These are phyloP conservation scores for Spodoptera picta DNA, from an alignment of 2,888 invertebrate species.

Conservation along the genomic window DNA sequence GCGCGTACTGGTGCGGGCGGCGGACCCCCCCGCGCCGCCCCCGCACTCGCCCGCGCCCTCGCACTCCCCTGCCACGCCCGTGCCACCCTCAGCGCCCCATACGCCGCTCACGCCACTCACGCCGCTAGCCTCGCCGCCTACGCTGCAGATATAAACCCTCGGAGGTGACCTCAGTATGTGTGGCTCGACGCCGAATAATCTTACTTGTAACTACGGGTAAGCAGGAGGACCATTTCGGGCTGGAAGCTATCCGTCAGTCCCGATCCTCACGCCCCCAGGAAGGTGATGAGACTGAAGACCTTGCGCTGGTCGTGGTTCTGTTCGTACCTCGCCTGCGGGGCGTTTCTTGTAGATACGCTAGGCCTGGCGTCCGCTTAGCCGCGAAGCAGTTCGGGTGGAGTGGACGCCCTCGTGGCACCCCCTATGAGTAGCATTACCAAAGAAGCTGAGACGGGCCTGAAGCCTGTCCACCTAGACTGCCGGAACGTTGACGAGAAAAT, in stretches of 20 bases:
- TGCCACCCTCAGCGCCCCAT: constrained; percentile 77
- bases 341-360: constrained; percentile 63
- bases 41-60: constrained; percentile 72
- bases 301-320: constrained; percentile 25
- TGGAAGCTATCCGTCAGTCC: constrained; percentile 19
- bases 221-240: constrained; percentile 8
- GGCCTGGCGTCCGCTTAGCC: constrained; percentile 49
- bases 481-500: constrained; percentile 66
- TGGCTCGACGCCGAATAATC: constrained; percentile 24
- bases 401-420: constrained; percentile 52
- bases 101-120: constrained; percentile 76
- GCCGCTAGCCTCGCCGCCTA: constrained; percentile 67
- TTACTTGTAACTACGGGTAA: constrained; percentile 2
- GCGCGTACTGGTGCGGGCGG: constrained; percentile 91
- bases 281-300: constrained; percentile 13
- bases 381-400: constrained; percentile 27
- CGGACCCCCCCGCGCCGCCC: constrained; percentile 80
- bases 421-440: constrained; percentile 71
- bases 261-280: constrained; percentile 5
- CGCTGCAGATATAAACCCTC: constrained; percentile 74
- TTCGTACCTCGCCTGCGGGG: constrained; percentile 45
- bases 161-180: constrained; percentile 15
- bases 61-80: constrained; percentile 73
- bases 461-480: constrained; percentile 62
- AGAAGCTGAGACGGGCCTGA: constrained; percentile 68